phyloP scores from a whole-genome alignment of 1,140 invertebrate species.

The Drosophila obscura region DNA sequence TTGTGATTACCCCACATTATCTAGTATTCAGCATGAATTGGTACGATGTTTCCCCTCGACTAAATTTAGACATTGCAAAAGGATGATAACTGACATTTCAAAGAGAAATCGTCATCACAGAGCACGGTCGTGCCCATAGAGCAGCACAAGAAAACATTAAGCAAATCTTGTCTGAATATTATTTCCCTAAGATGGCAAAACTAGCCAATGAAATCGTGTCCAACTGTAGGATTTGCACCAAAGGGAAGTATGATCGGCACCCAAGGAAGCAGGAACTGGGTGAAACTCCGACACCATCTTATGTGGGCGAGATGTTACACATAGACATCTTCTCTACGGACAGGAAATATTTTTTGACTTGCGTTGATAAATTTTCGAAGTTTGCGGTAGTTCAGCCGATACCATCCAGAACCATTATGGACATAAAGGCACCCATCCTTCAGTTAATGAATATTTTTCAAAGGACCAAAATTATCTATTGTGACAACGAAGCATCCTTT shows the following conservation, averaged over 20 bases:
- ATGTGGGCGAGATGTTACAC: conserved; percentile 33
- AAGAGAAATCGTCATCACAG: too few relatives aligned
- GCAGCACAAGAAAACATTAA: too few relatives aligned
- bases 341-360: conserved; percentile 32
- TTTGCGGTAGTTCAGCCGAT: conserved; percentile 32
- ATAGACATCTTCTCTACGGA: conserved; percentile 30
- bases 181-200: too few relatives aligned
- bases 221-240: conserved; percentile 35
- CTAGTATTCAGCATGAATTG: too few relatives aligned
- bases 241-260: conserved; percentile 38
- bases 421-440: conserved; percentile 13
- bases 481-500: conserved; percentile 32
- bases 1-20: neutral
- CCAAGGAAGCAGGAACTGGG: conserved; percentile 31
- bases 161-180: too few relatives aligned
- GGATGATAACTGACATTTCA: too few relatives aligned
- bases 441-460: neutral
- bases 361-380: conserved; percentile 39
- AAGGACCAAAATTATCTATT: conserved; percentile 23
- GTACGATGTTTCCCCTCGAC: too few relatives aligned
- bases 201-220: conserved; percentile 14
- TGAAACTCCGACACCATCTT: conserved; percentile 16
- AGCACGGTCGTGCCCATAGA: too few relatives aligned
- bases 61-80: too few relatives aligned
- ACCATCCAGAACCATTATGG: conserved; percentile 22